phyloP scores from a whole-genome alignment of 2,113 vertebrate genomes.

The Perca schrenkii region DNA sequence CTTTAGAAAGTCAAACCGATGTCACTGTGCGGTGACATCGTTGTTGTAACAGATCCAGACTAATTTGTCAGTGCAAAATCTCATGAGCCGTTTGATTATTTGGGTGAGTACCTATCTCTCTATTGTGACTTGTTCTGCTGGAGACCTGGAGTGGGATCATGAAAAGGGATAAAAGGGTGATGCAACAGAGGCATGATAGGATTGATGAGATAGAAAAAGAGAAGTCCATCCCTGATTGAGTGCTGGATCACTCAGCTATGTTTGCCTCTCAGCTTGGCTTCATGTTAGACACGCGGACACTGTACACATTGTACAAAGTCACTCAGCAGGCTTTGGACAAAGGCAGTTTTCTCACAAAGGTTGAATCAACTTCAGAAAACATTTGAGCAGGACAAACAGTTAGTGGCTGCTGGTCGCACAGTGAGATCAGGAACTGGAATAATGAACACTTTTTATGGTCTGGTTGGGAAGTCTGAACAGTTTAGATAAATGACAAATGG shows the following conservation, averaged over 20 bases:
- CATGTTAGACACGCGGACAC: slow-evolving; percentile 11
- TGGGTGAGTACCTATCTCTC: slow-evolving; percentile 33
- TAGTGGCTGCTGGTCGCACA: not conserved
- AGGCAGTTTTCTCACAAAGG: slow-evolving; percentile 15
- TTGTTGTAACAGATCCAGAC: slow-evolving; percentile 33
- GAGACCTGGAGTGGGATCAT: slow-evolving; percentile 18
- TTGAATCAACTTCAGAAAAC: slow-evolving; percentile 13
- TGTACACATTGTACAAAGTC: slow-evolving; percentile 32
- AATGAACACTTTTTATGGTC: not conserved
- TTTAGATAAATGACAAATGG: not conserved
- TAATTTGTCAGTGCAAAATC: slow-evolving; percentile 29
- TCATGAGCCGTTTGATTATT: slow-evolving; percentile 48
- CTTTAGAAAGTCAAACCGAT: slow-evolving; percentile 50
- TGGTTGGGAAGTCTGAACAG: not conserved
- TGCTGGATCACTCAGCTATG: slow-evolving; percentile 36
- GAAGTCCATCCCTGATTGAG: slow-evolving; percentile 39
- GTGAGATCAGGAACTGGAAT: slow-evolving; percentile 2
- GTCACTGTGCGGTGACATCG: slow-evolving; percentile 20
- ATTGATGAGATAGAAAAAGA: slow-evolving; percentile 47
- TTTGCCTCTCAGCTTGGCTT: slow-evolving; percentile 45
- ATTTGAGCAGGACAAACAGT: not conserved
- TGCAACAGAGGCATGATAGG: slow-evolving; percentile 27
- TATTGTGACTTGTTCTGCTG: slow-evolving; percentile 34
- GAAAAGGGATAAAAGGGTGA: slow-evolving; percentile 35
- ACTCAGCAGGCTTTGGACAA: slow-evolving; percentile 13